Evolutionary conservation across 1,140 invertebrate genomes (phyloP), one percentile per base, ranked within the genome.

Genomic region (Megalopta genalis): DNA sequence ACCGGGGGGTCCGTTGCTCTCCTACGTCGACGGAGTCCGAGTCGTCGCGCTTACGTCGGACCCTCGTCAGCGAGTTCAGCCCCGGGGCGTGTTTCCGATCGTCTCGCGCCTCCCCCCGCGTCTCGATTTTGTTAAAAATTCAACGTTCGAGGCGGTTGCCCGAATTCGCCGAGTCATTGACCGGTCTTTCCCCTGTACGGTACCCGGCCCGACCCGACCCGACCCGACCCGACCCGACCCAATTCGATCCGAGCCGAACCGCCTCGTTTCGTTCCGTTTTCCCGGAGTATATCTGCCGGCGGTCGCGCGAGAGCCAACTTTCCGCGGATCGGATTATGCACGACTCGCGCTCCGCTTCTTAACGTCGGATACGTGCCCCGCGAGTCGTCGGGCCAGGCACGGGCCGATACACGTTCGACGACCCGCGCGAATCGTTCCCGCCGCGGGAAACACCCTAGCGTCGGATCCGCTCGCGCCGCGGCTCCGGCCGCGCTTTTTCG

Each of bases 401-500:
- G n/a, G n/a, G n/a, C 9, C 42, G 42, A 46, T 12, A 46, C 42
- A 12, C 42, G 9, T 12, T 46, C 63, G 21, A 9, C 37, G 27
- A 37, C 2, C 21, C 49, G 12, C 49, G 12, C 10, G 42, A 46
- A 46, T 25, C 59, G 21, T 65, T 10, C 6, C 63, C 5, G 21
- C 49, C 49, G 16, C 16, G 2, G 16, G 16, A 21, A 21, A 21
- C 16, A 21, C 18, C 3, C 49, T 21, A 1, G 1, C 5, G 39
- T 10, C 9, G 1, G 42, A 1, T 16, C 49, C 49, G 49, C 0
- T 21, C 18, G 21, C 21, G 9, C 54, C 7, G 18, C 5, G 3
- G 52, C 52, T 8, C 16, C 21, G 37, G n/a, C n/a, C n/a, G n/a
- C 7, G 23, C 64, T 74, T 64, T 74, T 74, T 74, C 71, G 71